A percentile compares a stretch with the other conserved stretches of the same genome.
Evolutionary conservation across 30 jellyfish, hydroid and myxozoan species (phyloP).

Genomic region (Cassiopea xamachana): DNA sequence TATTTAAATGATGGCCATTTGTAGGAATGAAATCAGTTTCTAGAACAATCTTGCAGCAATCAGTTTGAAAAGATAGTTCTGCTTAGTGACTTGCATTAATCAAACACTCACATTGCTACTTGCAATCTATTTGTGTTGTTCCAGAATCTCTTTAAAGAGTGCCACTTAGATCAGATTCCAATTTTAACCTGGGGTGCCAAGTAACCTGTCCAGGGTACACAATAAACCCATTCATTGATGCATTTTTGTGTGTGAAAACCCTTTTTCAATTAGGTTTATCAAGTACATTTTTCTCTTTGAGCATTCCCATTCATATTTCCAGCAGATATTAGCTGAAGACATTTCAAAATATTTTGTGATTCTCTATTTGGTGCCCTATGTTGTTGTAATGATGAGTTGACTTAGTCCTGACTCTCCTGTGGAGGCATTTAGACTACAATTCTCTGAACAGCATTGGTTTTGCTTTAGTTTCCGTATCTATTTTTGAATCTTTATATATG

Average conservation of each 20-base stretch:
- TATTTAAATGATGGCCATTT: background rate
- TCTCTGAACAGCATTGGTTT: constrained; percentile 50
- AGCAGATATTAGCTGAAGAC: background rate
- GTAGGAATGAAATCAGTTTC: background rate
- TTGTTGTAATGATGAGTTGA: constrained; percentile 31
- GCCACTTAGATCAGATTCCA: too few relatives aligned
- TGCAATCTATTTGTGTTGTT: too few relatives aligned
- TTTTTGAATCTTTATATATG: background rate
- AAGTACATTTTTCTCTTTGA: too few relatives aligned
- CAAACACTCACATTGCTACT: too few relatives aligned
- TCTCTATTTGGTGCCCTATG: background rate
- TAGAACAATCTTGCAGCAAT: background rate
- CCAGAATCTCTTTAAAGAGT: too few relatives aligned
- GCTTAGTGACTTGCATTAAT: too few relatives aligned
- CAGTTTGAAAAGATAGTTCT: background rate
- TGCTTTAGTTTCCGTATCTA: background rate
- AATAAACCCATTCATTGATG: too few relatives aligned
- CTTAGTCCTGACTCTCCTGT: constrained; percentile 16
- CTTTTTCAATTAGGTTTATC: too few relatives aligned
- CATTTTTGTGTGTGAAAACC: too few relatives aligned
- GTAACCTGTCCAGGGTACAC: too few relatives aligned
- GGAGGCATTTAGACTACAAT: constrained; percentile 59
- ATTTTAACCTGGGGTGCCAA: too few relatives aligned
- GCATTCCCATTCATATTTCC: background rate
- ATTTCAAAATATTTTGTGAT: too few relatives aligned